Evolutionary conservation across 2,113 vertebrate species (phyloP).

Genomic region (Mesitornis unicolor): DNA sequence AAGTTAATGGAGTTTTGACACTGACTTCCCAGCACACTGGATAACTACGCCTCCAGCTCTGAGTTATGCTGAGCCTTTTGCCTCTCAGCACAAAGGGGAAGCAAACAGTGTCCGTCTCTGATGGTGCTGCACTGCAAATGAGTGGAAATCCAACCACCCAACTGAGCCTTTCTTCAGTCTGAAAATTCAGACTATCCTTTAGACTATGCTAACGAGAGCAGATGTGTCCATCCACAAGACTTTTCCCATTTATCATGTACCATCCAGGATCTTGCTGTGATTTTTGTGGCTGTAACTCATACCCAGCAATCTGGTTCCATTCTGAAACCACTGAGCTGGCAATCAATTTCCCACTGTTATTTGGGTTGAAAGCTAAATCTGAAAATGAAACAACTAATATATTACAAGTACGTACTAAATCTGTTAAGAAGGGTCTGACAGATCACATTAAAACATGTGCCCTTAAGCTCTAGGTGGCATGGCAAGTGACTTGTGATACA

Average conservation of each 20-base stretch:
- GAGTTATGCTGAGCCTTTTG: background rate
- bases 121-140: background rate
- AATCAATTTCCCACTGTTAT: constrained; percentile 61
- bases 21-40: background rate
- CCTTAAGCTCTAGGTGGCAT: constrained; percentile 28
- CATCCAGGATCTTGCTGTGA: background rate
- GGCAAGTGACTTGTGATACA: constrained; percentile 55
- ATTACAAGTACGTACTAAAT: constrained; percentile 54
- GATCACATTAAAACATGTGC: constrained; percentile 41
- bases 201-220: background rate
- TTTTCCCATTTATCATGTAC: constrained; percentile 21
- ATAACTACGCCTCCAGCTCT: background rate
- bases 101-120: background rate
- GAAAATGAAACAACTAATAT: constrained; percentile 60
- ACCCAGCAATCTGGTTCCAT: constrained; percentile 47
- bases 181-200: background rate
- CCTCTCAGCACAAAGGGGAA: background rate
- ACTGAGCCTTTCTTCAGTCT: background rate
- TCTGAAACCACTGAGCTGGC: constrained; percentile 42
- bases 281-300: constrained; percentile 52
- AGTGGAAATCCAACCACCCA: background rate
- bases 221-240: accelerated
- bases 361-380: constrained; percentile 48
- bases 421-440: constrained; percentile 54
- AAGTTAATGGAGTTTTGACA: background rate